These are phyloP conservation scores for Drosophila watanabei DNA, from an alignment of 1,140 invertebrate species.

Conservation along the genomic window DNA sequence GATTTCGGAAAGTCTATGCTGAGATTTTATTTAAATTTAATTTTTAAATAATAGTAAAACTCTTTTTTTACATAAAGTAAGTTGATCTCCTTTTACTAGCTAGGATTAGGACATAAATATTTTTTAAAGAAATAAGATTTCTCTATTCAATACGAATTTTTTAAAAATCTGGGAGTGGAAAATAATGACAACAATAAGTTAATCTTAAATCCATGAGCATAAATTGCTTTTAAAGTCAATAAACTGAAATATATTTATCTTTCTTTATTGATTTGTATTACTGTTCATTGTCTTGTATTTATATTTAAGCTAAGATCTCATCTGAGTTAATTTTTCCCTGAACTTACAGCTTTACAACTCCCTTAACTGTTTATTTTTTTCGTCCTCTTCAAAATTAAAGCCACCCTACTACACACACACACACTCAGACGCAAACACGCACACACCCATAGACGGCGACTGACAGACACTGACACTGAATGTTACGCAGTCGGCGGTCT, in stretches of 20 bases:
- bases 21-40: neutral
- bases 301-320: neutral
- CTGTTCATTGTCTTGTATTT: neutral
- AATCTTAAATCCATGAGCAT: too few species aligned
- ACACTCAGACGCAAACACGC: constrained; percentile 1
- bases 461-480: constrained; percentile 73
- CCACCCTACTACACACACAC: constrained; percentile 51
- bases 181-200: too few species aligned
- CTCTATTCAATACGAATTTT: neutral
- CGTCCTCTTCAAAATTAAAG: neutral
- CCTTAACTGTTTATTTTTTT: neutral
- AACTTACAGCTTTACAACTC: neutral
- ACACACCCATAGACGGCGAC: constrained; percentile 30
- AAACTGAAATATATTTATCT: too few species aligned
- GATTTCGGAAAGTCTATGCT: neutral
- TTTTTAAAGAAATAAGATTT: neutral
- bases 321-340: neutral
- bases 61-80: neutral
- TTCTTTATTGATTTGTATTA: neutral
- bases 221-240: too few species aligned
- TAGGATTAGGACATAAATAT: neutral
- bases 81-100: neutral
- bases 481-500: constrained; percentile 77
- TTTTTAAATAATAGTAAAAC: neutral
- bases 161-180: neutral